Conservation (phyloP, 2,113 vertebrate species). For the Hiodon tergisus region DNA sequence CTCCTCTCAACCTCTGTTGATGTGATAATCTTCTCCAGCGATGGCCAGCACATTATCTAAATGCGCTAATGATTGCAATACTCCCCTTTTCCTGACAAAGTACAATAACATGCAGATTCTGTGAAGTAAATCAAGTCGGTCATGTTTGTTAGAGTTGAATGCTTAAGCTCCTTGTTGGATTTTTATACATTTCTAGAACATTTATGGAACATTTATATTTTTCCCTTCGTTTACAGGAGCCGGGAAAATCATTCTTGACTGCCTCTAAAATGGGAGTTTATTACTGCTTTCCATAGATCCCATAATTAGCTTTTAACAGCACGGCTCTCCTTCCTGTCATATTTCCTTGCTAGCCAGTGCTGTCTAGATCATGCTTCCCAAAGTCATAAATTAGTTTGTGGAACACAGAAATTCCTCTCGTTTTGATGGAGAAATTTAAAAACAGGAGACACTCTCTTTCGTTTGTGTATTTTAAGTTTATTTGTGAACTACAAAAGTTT, state of each 20-base stretch:
- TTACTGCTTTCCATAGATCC: slow-evolving; percentile 32
- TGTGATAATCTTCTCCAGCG: neutral
- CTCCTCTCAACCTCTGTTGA: no score
- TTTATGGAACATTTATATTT: slow-evolving; percentile 47
- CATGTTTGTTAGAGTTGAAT: slow-evolving; percentile 50
- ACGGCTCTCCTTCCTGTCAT: slow-evolving; percentile 45
- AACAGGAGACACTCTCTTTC: neutral
- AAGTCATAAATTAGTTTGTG: slow-evolving; percentile 53
- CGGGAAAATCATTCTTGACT: slow-evolving; percentile 31
- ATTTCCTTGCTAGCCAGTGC: slow-evolving; percentile 44
- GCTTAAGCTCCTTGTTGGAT: slow-evolving; percentile 46
- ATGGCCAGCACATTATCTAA: neutral
- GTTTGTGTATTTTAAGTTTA: neutral
- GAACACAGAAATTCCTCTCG: slow-evolving; percentile 43
- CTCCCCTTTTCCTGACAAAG: slow-evolving; percentile 27
- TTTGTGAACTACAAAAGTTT: neutral
- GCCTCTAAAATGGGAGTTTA: slow-evolving; percentile 26
- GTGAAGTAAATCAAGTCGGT: slow-evolving; percentile 26
- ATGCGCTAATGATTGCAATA: slow-evolving; percentile 24
- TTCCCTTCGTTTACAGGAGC: slow-evolving; percentile 31
- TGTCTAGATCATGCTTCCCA: slow-evolving; percentile 30
- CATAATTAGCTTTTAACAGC: slow-evolving; percentile 32
- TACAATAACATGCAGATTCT: slow-evolving; percentile 20
- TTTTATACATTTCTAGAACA: slow-evolving; percentile 46
- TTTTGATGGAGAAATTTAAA: slow-evolving; percentile 44